Base-by-base conservation (phyloP, 2,797 vertebrate species). In the Macropus fuliginosus region DNA sequence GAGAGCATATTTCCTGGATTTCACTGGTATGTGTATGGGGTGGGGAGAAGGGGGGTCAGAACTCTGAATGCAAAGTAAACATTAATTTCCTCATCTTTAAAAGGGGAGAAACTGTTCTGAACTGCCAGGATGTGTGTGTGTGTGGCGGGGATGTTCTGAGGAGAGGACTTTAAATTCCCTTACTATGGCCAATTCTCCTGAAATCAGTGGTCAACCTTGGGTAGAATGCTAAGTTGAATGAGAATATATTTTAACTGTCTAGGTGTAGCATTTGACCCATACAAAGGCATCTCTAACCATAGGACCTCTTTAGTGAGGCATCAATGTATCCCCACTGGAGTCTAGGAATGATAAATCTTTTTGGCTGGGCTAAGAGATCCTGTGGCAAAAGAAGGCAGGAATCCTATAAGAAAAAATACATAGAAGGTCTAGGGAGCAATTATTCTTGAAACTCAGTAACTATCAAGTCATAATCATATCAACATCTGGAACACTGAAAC, bases 1-100 rank as follows among this genome's bases (percentile, higher is more conserved):
- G 91, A 97, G 98, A 95, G 4, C 55, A 96, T 96, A 92, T 98
- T 98, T 97, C 96, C 96, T 96, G 97, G 97, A 31, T 28, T 96
- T 98, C 97, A 29, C 93, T 0, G 0, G 96, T 31, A 87, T 87
- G 74, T 87, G 74, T 50, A 87, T 87, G n/a, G 31, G 52, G 21
- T 50, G 56, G 55, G 91, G 55, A 9, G 52, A 91, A 81, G 40
- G 40, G 40, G 6, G 96, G 94, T 92, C 93, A 50, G 97, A 96
- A 96, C 96, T 94, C 46, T 94, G 97, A 94, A 62, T 50, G 40
- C n/a, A 55, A 40, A 13, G 54, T 54, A 92, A 95, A 92, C 81
- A 24, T 0, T 0, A 10, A 4, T 62, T n/a, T 93, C 93, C 91
- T 54, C 94, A 28, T 89, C 93, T 3, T 46, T 91, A 90, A 91